These are phyloP conservation scores for Euzophera pinguis DNA, from an alignment of 2,888 invertebrate genomes.

Conservation along the genomic window DNA sequence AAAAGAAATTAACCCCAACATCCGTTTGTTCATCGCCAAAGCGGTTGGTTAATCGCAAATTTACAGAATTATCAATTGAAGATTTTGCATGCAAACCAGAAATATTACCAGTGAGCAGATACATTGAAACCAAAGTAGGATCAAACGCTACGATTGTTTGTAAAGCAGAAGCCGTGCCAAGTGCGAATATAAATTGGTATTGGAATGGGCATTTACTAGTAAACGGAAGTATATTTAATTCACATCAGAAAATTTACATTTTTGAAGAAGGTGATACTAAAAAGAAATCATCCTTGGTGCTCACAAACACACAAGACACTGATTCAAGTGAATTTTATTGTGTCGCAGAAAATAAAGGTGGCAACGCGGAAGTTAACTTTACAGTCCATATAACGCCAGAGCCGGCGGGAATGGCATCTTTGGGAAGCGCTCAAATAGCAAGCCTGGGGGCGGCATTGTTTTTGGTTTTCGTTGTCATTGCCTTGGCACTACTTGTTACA, in stretches of 20 bases:
- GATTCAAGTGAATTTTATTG: constrained; percentile 93
- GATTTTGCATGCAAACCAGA: constrained; percentile 94
- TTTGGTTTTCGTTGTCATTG: constrained; percentile 86
- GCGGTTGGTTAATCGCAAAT: constrained; percentile 84
- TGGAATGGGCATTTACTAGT: constrained; percentile 89
- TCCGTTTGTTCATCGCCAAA: constrained; percentile 88
- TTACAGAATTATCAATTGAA: constrained; percentile 87
- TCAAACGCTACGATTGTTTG: constrained; percentile 93
- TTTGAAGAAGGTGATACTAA: constrained; percentile 88
- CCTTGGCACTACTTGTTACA: constrained; percentile 85
- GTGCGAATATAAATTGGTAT: constrained; percentile 91
- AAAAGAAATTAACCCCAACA: constrained; percentile 87
- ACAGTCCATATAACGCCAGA: constrained; percentile 90
- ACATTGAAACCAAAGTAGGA: constrained; percentile 88
- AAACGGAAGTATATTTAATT: constrained; percentile 89
- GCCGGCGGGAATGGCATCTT: constrained; percentile 88
- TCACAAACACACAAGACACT: constrained; percentile 90
- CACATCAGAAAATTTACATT: constrained; percentile 87
- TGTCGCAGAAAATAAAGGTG: constrained; percentile 93
- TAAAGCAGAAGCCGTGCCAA: constrained; percentile 88
- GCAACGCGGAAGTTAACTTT: constrained; percentile 93
- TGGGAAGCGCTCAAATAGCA: constrained; percentile 92
- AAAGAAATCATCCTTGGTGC: constrained; percentile 86
- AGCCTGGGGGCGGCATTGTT: constrained; percentile 91
- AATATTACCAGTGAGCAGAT: constrained; percentile 86